Conservation (phyloP, 35 echinoderm and acorn worm genomes). For the Amphiura filiformis region DNA sequence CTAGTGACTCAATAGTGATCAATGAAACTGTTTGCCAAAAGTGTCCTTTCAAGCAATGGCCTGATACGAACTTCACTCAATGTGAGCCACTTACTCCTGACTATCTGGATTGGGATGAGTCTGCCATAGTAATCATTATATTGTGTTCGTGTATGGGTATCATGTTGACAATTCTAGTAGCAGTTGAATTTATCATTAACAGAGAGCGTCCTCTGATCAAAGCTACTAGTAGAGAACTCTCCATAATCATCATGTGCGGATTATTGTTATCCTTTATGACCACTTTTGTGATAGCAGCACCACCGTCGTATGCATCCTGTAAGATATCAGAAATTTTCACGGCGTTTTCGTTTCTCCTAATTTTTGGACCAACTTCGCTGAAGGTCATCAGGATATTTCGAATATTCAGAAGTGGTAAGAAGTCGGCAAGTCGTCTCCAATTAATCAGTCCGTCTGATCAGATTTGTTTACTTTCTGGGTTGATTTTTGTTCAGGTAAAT, state of each 20-base stretch:
- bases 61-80: neutral
- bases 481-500: neutral
- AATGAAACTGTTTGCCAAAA: slow-evolving; percentile 2
- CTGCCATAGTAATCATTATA: neutral
- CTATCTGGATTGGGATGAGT: neutral
- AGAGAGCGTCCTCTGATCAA: slow-evolving; percentile 14
- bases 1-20: neutral
- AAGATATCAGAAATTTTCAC: neutral
- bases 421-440: neutral
- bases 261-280: neutral
- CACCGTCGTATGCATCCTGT: neutral
- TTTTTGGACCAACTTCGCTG: neutral
- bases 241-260: neutral
- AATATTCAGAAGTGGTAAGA: slow-evolving; percentile 18
- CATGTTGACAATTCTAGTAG: neutral
- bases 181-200: no score
- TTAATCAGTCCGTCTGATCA: neutral
- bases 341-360: neutral
- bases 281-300: neutral
- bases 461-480: neutral
- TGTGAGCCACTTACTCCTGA: neutral
- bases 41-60: slow-evolving; percentile 7
- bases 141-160: neutral
- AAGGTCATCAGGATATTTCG: slow-evolving; percentile 28
- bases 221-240: slow-evolving; percentile 18